phyloP scores from a whole-genome alignment of 2,797 vertebrate species.

The Apogon hyalosoma region DNA sequence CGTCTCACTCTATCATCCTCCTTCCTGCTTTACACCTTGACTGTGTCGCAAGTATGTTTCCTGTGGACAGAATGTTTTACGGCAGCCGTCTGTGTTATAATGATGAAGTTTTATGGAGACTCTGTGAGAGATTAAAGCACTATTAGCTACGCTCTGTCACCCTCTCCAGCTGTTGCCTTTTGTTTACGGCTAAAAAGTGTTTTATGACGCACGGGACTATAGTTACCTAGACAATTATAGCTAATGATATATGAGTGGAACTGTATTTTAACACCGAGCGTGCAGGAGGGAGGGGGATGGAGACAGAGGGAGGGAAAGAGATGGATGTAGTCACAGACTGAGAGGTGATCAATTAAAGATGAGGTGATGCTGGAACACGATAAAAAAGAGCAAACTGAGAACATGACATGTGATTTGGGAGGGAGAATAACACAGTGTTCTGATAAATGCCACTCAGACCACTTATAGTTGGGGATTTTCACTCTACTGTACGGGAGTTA shows the following conservation, averaged over 20 bases:
- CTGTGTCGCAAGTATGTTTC: constrained; percentile 54
- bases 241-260: constrained; percentile 77
- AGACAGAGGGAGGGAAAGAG: not conserved
- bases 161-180: constrained; percentile 85
- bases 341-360: constrained; percentile 42
- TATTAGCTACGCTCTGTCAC: constrained; percentile 80
- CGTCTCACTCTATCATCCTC: constrained; percentile 17
- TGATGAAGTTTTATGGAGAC: constrained; percentile 84
- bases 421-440: not conserved
- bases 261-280: constrained; percentile 53
- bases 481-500: no score
- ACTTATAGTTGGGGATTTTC: no score
- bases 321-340: constrained; percentile 3
- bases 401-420: not conserved
- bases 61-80: constrained; percentile 72
- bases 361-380: constrained; percentile 7
- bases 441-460: no score
- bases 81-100: constrained; percentile 68
- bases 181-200: constrained; percentile 80
- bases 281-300: not conserved
- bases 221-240: constrained; percentile 83
- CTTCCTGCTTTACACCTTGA: constrained; percentile 18
- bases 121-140: constrained; percentile 84
- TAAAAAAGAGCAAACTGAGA: constrained; percentile 31
- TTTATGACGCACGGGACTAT: constrained; percentile 75